Conservation (phyloP, 2,888 invertebrate species). For the Chironomus tentans region DNA sequence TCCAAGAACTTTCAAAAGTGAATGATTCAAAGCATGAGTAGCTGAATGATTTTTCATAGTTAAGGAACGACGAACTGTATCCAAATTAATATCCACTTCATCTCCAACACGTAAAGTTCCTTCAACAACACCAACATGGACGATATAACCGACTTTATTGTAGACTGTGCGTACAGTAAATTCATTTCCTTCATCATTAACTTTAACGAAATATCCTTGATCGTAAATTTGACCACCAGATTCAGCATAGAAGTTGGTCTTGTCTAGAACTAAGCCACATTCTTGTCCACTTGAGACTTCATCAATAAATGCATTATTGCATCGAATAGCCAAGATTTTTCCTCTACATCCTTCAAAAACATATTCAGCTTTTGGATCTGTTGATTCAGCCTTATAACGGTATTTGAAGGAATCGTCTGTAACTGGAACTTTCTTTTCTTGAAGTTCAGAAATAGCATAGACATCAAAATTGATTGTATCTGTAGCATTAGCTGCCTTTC, state of each 20-base stretch:
- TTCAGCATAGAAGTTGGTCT: conserved; percentile 95
- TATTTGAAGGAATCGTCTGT: conserved; percentile 94
- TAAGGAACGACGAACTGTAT: conserved; percentile 71
- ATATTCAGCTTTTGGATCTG: conserved; percentile 62
- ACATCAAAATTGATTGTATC: conserved; percentile 87
- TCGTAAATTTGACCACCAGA: conserved; percentile 98
- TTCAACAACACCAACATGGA: conserved; percentile 87
- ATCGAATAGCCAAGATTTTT: conserved; percentile 72
- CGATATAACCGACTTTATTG: conserved; percentile 89
- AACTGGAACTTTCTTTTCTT: conserved; percentile 60
- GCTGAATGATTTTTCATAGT: conserved; percentile 99
- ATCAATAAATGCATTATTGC: conserved; percentile 75
- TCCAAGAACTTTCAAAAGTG: conserved; percentile 79
- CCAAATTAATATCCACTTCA: conserved; percentile 68
- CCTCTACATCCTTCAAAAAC: conserved; percentile 62
- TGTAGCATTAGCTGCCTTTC: conserved; percentile 67
- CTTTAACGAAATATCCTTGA: conserved; percentile 81
- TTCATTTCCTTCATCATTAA: conserved; percentile 76
- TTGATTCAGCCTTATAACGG: conserved; percentile 60
- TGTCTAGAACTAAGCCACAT: conserved; percentile 84
- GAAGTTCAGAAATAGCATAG: conserved; percentile 86
- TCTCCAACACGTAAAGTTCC: conserved; percentile 79
- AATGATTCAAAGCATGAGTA: conserved; percentile 94
- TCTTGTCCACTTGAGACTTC: conserved; percentile 74
- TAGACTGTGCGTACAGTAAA: conserved; percentile 88